These are phyloP conservation scores for Podocnemis expansa DNA, from an alignment of 2,113 vertebrate species.

Conservation along the genomic window DNA sequence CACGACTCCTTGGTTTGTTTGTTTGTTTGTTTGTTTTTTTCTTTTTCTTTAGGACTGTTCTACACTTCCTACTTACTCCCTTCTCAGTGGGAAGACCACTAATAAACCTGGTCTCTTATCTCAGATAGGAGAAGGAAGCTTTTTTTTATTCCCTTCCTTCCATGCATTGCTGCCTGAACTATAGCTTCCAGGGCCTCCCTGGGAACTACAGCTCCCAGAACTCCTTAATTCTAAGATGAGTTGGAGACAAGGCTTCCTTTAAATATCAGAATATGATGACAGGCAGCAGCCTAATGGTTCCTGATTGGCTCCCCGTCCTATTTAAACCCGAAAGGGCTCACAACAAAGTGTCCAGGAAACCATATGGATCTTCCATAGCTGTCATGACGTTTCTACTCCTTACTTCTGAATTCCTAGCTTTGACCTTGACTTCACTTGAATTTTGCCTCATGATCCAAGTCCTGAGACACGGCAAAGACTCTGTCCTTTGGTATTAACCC, in stretches of 20 bases:
- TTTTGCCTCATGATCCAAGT: not conserved
- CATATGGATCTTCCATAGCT: not conserved
- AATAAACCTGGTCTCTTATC: not conserved
- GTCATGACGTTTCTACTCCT: not conserved
- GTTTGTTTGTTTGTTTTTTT: too few species aligned
- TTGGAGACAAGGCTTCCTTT: not conserved
- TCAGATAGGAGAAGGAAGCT: not conserved
- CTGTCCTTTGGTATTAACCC: not conserved
- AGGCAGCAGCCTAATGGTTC: not conserved
- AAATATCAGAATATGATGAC: not conserved
- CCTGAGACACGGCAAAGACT: not conserved
- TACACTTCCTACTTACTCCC: rapidly evolving
- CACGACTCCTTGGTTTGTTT: too few species aligned
- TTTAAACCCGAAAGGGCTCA: not conserved
- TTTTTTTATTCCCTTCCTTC: rapidly evolving
- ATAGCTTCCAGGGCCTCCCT: rapidly evolving
- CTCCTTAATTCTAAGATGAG: not conserved
- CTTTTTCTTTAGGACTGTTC: not conserved
- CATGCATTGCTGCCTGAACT: rapidly evolving
- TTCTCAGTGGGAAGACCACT: not conserved
- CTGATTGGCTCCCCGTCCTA: not conserved
- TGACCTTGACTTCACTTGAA: not conserved
- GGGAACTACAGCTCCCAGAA: rapidly evolving
- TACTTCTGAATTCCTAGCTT: not conserved
- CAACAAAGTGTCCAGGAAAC: not conserved